These are phyloP conservation scores for Craterocephalus amniculus DNA, from an alignment of 2,797 vertebrate species.

Conservation along the genomic window DNA sequence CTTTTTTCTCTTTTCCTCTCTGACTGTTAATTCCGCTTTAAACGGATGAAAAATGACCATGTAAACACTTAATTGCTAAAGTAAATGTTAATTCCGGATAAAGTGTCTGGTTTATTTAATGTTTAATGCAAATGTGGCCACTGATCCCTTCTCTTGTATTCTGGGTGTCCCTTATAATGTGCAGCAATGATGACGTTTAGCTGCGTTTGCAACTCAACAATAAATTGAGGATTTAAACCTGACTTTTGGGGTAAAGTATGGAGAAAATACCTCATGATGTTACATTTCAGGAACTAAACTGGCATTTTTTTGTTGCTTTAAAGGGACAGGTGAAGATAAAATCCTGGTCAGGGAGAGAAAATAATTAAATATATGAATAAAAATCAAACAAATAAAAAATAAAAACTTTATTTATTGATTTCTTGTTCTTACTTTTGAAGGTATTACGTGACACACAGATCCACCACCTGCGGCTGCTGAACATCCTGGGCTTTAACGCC, in stretches of 20 bases:
- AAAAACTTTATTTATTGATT: background rate
- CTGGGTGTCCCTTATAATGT: background rate
- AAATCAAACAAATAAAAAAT: background rate
- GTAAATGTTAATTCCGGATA: too few species aligned
- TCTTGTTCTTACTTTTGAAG: constrained; percentile 65
- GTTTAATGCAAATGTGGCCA: too few species aligned
- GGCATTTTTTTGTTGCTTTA: background rate
- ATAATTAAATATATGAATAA: background rate
- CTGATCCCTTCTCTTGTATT: background rate
- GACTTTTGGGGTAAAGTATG: background rate
- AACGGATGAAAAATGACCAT: too few species aligned
- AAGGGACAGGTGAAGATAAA: background rate
- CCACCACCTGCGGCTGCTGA: constrained; percentile 93
- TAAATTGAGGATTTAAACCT: background rate
- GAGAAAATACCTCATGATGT: background rate
- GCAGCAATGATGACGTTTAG: background rate
- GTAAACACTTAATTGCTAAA: too few species aligned
- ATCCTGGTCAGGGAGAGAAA: background rate
- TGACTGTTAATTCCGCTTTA: too few species aligned
- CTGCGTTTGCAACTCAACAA: background rate
- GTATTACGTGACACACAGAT: constrained; percentile 92
- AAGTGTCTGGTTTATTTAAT: too few species aligned
- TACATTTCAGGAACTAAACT: background rate
- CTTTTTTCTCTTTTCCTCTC: too few species aligned
- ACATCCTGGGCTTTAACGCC: constrained; percentile 94